These are phyloP conservation scores for Stenodema calcarata DNA, from an alignment of 2,888 invertebrate species.

Conservation along the genomic window DNA sequence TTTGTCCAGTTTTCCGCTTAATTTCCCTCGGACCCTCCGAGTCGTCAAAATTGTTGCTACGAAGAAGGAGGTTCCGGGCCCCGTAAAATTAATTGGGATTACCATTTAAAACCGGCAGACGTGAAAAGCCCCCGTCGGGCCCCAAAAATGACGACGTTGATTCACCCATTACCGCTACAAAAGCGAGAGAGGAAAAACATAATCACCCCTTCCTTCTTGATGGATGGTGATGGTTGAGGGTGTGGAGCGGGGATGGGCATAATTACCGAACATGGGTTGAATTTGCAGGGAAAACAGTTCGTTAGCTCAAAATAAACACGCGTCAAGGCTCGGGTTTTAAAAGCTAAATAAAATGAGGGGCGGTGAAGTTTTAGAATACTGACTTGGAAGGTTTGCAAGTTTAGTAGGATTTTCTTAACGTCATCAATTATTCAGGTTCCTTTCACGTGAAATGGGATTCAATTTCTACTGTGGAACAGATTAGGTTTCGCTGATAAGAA, in stretches of 20 bases:
- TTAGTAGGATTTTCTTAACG: too few species aligned
- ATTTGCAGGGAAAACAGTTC: slow-evolving; percentile 7
- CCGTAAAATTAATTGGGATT: not conserved
- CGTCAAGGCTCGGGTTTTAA: not conserved
- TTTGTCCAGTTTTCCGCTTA: not conserved
- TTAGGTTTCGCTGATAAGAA: too few species aligned
- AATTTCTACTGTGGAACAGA: too few species aligned
- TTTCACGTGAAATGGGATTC: too few species aligned
- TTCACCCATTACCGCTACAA: not conserved
- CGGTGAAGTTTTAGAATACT: not conserved
- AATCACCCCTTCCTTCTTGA: not conserved
- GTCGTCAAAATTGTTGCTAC: not conserved
- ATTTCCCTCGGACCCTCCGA: not conserved
- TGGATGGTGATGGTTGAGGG: not conserved
- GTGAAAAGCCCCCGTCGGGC: not conserved
- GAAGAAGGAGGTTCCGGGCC: not conserved
- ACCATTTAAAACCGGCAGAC: not conserved
- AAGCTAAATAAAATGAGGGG: not conserved
- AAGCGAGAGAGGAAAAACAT: not conserved
- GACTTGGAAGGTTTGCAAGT: not conserved
- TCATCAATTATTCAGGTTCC: too few species aligned
- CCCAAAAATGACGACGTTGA: not conserved
- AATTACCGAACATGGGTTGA: slow-evolving; percentile 2
- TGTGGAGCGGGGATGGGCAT: not conserved
- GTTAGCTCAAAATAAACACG: not conserved